A percentile compares a stretch with the other conserved stretches of the same genome.
phyloP scores from a whole-genome alignment of 2,797 vertebrate genomes.

The Oophaga sylvatica region DNA sequence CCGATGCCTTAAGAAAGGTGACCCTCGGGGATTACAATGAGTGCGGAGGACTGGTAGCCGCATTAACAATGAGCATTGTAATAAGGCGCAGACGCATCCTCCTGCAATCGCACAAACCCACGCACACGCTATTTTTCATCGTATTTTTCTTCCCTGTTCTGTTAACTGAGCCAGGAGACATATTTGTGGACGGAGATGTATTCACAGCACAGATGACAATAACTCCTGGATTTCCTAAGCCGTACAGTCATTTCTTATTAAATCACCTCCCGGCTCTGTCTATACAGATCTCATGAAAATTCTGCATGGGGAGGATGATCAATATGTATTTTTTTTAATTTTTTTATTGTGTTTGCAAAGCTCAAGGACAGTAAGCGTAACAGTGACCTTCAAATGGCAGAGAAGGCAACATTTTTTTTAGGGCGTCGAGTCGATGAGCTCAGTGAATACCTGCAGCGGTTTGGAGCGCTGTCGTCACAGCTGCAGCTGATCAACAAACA shows the following conservation, averaged over 20 bases:
- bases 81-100: conserved; percentile 7
- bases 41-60: conserved; percentile 27
- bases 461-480: too few species aligned
- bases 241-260: conserved; percentile 14
- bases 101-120: conserved; percentile 4
- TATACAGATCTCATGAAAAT: not conserved
- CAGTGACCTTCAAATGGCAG: not conserved
- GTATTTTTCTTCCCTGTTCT: not conserved
- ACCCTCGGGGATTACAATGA: conserved; percentile 20
- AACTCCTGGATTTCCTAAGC: not conserved
- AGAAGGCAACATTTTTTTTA: not conserved
- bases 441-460: too few species aligned
- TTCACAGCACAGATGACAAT: conserved; percentile 9
- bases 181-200: not conserved
- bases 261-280: not conserved
- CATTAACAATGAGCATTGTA: conserved; percentile 44
- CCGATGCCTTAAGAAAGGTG: conserved; percentile 11
- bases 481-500: too few species aligned
- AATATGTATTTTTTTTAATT: not conserved
- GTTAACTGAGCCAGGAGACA: not conserved
- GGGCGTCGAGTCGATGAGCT: too few species aligned
- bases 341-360: not conserved
- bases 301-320: not conserved
- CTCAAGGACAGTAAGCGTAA: not conserved
- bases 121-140: not conserved